A percentile compares a stretch with the other conserved stretches of the same genome.
These are phyloP conservation scores for Cantharis rustica DNA, from an alignment of 2,888 invertebrate genomes.

Conservation along the genomic window DNA sequence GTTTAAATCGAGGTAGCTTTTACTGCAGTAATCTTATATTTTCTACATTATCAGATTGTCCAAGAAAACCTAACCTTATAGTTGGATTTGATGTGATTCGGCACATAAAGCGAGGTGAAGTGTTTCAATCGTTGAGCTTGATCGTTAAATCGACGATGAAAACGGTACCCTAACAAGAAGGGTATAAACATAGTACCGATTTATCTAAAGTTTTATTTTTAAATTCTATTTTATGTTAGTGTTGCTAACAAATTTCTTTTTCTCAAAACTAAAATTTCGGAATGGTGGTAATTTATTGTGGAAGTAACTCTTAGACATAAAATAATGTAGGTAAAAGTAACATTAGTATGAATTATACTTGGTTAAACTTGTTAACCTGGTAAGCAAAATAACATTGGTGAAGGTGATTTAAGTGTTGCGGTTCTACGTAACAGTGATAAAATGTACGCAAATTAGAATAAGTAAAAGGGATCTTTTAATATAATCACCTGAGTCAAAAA, in stretches of 20 bases:
- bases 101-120: neutral
- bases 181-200: neutral
- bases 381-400: neutral
- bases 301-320: neutral
- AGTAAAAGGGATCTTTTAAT: neutral
- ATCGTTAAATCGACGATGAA: constrained; percentile 3
- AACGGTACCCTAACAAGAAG: neutral
- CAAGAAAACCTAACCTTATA: neutral
- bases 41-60: neutral
- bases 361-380: neutral
- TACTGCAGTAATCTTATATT: neutral
- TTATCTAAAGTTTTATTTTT: neutral
- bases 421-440: neutral
- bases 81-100: neutral
- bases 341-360: neutral
- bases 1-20: neutral
- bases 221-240: neutral
- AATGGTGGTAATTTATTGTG: neutral
- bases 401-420: neutral
- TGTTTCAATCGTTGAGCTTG: neutral
- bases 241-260: neutral
- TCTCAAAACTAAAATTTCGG: neutral
- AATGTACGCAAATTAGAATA: neutral
- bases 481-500: neutral
- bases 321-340: neutral